Conservation (phyloP, 2,888 invertebrate genomes). For the Fragum whitleyi region DNA sequence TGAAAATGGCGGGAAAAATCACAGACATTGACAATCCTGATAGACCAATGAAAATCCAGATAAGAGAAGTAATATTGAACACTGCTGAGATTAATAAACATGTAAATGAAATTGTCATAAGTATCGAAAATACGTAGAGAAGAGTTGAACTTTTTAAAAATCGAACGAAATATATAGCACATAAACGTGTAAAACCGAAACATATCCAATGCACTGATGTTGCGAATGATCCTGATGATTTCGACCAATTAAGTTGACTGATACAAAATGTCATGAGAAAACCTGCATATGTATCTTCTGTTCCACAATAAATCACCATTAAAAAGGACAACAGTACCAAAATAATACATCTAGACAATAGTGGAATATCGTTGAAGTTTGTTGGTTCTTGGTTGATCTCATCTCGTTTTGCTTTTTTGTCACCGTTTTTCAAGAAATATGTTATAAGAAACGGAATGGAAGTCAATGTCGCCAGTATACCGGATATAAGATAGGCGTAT, state of each 20-base stretch:
- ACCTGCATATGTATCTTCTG: constrained; percentile 53
- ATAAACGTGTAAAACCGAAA: constrained; percentile 83
- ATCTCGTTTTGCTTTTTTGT: background rate
- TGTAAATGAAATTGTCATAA: constrained; percentile 46
- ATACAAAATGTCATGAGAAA: constrained; percentile 57
- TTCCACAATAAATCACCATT: constrained; percentile 44
- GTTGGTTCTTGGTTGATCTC: constrained; percentile 16
- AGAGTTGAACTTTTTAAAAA: constrained; percentile 80
- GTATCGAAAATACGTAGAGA: constrained; percentile 74
- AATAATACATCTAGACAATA: constrained; percentile 23
- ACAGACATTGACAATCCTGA: constrained; percentile 84
- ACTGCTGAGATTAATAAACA: constrained; percentile 45
- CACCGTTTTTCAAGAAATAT: constrained; percentile 14
- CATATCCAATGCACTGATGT: constrained; percentile 84
- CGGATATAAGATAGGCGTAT: constrained; percentile 35
- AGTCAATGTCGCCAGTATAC: constrained; percentile 12
- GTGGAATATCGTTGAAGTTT: constrained; percentile 23
- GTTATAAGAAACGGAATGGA: constrained; percentile 31
- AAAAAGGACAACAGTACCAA: constrained; percentile 34
- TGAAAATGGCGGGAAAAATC: constrained; percentile 77
- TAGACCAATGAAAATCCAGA: constrained; percentile 80
- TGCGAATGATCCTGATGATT: constrained; percentile 77
- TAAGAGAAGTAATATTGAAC: constrained; percentile 13
- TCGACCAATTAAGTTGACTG: constrained; percentile 74
- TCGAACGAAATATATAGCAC: constrained; percentile 81